Base-by-base conservation (phyloP, 1,140 invertebrate genomes). In the Lethocerus indicus region DNA sequence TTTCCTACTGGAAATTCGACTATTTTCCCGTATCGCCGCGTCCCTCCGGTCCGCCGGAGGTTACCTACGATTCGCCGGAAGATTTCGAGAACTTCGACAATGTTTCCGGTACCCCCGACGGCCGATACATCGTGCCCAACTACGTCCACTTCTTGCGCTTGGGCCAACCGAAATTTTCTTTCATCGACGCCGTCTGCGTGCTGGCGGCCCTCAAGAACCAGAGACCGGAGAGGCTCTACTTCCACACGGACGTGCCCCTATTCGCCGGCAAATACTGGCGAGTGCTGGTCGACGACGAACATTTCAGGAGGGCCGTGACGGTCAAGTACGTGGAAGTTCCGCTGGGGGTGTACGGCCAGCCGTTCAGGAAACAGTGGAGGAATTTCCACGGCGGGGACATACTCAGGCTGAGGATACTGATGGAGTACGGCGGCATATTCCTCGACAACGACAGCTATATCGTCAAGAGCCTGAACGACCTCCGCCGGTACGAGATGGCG, bases 401-500 rank as follows among this genome's bases (percentile, higher is more conserved):
- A 6, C 27, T 54, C 14, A 37, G 58, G 16, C 47, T 59, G 7
- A 14, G 35, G 6, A 50, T 58, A 1, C 48, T 59, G n/a, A 52
- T 57, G 50, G 29, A 55, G 36, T 51, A 57, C 44, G 58, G 58
- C 3, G 58, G 58, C 1, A 59, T 59, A 21, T 58, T 55, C 52
- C 42, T 59, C 13, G 58, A 59, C 42, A 58, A 55, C 32, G 58
- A 59, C 37, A 47, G 48, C 4, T 57, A 51, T 35, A 24, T 58
- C 14, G 51, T 59, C 6, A 49, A 54, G 27, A 55, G 39, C 40
- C 23, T 59, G 14, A 44, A 58, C 25, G 25, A 43, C 16, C 58
- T 57, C 25, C 25, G 57, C 24, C 55, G 54, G 40, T 68, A 61
- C 52, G 66, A 67, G 58, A 63, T 66, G 57, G 50, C 60, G 1